Percentiles rank a stretch among this genome's conserved stretches.
These are phyloP conservation scores for Temnothorax unifasciatus DNA, from an alignment of 2,888 invertebrate species.

Conservation along the genomic window DNA sequence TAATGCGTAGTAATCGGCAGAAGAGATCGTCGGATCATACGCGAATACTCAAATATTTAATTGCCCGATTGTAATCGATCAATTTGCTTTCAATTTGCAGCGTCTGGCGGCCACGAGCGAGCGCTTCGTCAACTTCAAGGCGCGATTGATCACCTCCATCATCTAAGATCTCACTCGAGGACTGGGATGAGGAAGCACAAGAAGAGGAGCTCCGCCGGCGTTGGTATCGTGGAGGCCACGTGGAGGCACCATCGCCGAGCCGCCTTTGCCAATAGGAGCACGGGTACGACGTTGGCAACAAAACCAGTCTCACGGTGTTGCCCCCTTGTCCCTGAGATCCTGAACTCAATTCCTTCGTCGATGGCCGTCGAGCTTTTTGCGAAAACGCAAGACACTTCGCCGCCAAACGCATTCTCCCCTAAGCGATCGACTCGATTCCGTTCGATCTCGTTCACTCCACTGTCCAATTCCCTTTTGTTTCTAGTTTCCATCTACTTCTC, in stretches of 20 bases:
- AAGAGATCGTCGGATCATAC: neutral
- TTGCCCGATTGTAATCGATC: neutral
- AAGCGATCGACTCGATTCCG: slow-evolving; percentile 53
- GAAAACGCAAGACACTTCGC: slow-evolving; percentile 49
- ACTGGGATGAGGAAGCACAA: slow-evolving; percentile 60
- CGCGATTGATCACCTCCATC: slow-evolving; percentile 95
- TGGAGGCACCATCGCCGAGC: slow-evolving; percentile 60
- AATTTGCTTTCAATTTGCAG: slow-evolving; percentile 83
- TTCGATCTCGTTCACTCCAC: slow-evolving; percentile 41
- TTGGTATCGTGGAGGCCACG: slow-evolving; percentile 54
- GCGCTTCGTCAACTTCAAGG: slow-evolving; percentile 97
- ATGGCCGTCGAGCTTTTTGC: slow-evolving; percentile 60
- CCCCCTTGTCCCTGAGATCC: slow-evolving; percentile 84
- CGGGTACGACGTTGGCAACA: slow-evolving; percentile 83
- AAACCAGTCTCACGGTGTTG: slow-evolving; percentile 72
- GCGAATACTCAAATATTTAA: neutral
- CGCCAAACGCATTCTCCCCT: slow-evolving; percentile 55
- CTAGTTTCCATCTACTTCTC: neutral
- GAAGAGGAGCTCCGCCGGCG: slow-evolving; percentile 61
- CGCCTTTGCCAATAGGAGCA: slow-evolving; percentile 66
- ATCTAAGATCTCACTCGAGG: slow-evolving; percentile 88
- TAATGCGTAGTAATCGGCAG: neutral
- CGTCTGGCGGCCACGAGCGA: slow-evolving; percentile 96
- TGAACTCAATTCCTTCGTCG: slow-evolving; percentile 62
- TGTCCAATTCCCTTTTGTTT: slow-evolving; percentile 5